These are phyloP conservation scores for Cerastoderma edule DNA, from an alignment of 2,888 invertebrate genomes.

Conservation along the genomic window DNA sequence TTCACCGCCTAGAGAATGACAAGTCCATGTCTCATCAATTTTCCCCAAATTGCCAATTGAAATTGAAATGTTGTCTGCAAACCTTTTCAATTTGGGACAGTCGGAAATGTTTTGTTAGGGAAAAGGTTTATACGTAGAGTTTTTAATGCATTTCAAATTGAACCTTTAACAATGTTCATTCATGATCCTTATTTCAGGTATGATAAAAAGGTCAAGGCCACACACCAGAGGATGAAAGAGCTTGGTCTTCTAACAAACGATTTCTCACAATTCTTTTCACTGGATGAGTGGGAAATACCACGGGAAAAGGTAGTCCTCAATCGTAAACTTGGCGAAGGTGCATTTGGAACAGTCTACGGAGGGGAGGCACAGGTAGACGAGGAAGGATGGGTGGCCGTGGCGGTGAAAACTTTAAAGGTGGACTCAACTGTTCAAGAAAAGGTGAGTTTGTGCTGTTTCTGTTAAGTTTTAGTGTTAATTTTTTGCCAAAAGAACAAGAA, in stretches of 20 bases:
- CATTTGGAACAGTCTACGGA: slow-evolving; percentile 96
- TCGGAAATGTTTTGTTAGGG: too few relatives aligned
- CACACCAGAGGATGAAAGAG: slow-evolving; percentile 89
- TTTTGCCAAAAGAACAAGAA: too few relatives aligned
- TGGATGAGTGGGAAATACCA: slow-evolving; percentile 95
- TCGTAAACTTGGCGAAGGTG: slow-evolving; percentile 89
- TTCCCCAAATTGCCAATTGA: too few relatives aligned
- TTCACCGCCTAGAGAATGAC: too few relatives aligned
- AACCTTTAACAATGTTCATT: background rate
- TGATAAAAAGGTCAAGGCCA: slow-evolving; percentile 87
- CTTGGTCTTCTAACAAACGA: slow-evolving; percentile 87
- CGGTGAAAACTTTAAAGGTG: slow-evolving; percentile 92
- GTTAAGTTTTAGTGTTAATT: too few relatives aligned
- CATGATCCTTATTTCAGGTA: slow-evolving; percentile 86
- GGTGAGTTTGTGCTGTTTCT: slow-evolving; percentile 75
- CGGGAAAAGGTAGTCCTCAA: slow-evolving; percentile 90
- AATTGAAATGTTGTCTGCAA: too few relatives aligned
- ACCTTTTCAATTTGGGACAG: too few relatives aligned
- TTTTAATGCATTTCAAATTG: background rate
- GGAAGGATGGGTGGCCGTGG: slow-evolving; percentile 88
- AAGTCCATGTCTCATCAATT: too few relatives aligned
- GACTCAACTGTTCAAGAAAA: slow-evolving; percentile 94
- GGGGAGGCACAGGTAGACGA: slow-evolving; percentile 91
- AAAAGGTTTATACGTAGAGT: background rate
- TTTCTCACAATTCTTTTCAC: slow-evolving; percentile 83